Base-by-base conservation (phyloP, 2,797 vertebrate species). In the Tolypeutes matacus region DNA sequence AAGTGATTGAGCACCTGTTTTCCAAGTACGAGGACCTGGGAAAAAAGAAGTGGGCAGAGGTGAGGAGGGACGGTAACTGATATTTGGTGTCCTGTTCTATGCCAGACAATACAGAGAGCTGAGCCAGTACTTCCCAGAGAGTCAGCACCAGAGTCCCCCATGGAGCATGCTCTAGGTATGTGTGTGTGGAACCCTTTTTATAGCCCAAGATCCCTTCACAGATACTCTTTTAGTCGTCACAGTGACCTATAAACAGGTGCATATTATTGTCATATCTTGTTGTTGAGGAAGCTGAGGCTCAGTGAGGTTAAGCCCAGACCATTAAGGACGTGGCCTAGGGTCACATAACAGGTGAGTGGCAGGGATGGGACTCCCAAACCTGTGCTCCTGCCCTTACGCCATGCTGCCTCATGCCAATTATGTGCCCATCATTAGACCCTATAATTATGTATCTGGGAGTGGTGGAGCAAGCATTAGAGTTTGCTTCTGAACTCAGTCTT, bases 281-380 rank as follows among this genome's bases (percentile, higher is more conserved):
- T 91, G 14, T 91, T 92, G 78, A 92, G 82, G 95, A 94, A 81
- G 72, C 93, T 90, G 76, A 87, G 87, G 64, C 76, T 69, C 2
- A 23, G 0, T 82, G 81, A 83, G 34, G 46, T 77, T 77, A 56
- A 56, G 18, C 17, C 53, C 53, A 21, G 53, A 18, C 53, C 18
- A 56, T 56, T 56, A 77, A 86, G 18, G 78, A 53, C 77, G 58
- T 94, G 31, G 62, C 91, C 82, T 5, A 20, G 82, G 83, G 86
- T 92, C 75, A 81, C 10, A 2, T 39, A 69, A 72, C n/a, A 86
- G 62, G 56, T 86, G 77, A 49, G 53, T 86, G 53, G 70, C 62
- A 91, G 89, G 65, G 85, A 72, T 53, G 77, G 67, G 31, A 72
- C 69, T 94, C 78, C 77, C 29, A 67, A 82, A 75, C 67, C 64